Evolutionary conservation across 2,888 invertebrate species (phyloP).

Genomic region (Rhogogaster chlorosoma): DNA sequence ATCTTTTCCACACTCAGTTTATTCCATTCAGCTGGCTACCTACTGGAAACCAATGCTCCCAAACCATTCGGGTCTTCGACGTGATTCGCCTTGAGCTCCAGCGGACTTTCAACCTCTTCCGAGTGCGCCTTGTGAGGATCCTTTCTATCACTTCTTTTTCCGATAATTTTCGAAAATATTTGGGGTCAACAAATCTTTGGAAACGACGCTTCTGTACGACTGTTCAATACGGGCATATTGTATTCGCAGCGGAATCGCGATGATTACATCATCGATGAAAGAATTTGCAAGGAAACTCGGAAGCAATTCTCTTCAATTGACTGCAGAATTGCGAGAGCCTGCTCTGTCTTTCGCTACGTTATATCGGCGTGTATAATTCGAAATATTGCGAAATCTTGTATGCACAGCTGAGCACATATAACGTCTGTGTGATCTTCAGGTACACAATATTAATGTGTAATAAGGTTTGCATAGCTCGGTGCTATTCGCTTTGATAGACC

Average conservation of each 20-base stretch:
- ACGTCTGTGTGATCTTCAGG: background rate
- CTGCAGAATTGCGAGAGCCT: background rate
- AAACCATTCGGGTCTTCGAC: background rate
- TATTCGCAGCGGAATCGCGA: background rate
- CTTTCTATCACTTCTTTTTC: background rate
- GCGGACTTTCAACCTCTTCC: slow-evolving; percentile 10
- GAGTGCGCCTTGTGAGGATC: background rate
- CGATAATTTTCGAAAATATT: background rate
- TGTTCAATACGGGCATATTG: background rate
- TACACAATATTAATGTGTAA: background rate
- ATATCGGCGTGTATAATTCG: background rate
- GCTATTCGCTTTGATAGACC: background rate
- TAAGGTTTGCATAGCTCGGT: background rate
- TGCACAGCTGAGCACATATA: background rate
- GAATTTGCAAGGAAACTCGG: background rate
- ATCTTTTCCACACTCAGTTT: slow-evolving; percentile 22
- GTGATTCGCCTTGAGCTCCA: background rate
- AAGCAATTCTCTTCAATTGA: background rate
- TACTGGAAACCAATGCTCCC: slow-evolving; percentile 6
- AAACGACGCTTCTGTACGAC: background rate
- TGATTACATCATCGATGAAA: background rate
- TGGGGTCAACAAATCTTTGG: background rate
- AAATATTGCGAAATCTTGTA: background rate
- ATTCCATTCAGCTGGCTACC: slow-evolving; percentile 3
- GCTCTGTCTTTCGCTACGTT: background rate